These are phyloP conservation scores for Galleria mellonella DNA, from an alignment of 1,140 invertebrate species.

Conservation along the genomic window DNA sequence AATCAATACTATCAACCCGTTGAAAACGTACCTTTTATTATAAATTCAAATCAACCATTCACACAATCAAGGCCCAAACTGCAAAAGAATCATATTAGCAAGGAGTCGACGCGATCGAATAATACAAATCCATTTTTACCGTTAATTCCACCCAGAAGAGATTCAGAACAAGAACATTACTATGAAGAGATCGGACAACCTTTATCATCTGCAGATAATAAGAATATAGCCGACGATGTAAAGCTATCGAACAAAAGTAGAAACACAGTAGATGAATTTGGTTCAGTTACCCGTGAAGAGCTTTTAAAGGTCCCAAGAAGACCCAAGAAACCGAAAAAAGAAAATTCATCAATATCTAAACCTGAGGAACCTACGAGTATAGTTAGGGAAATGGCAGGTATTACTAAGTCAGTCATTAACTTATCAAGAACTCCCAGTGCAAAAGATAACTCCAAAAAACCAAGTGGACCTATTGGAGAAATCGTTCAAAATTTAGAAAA, in stretches of 20 bases:
- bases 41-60: slow-evolving; percentile 29
- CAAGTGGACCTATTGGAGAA: slow-evolving; percentile 23
- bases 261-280: slow-evolving; percentile 29
- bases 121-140: slow-evolving; percentile 24
- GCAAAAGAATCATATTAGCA: slow-evolving; percentile 8
- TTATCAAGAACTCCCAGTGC: slow-evolving; percentile 51
- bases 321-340: slow-evolving; percentile 44
- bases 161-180: slow-evolving; percentile 49
- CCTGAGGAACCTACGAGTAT: slow-evolving; percentile 8
- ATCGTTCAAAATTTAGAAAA: slow-evolving; percentile 40
- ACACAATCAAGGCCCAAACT: slow-evolving; percentile 17
- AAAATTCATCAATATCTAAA: slow-evolving; percentile 9
- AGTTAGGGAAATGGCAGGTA: slow-evolving; percentile 32
- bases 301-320: slow-evolving; percentile 53
- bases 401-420: slow-evolving; percentile 54
- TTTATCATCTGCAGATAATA: slow-evolving; percentile 16
- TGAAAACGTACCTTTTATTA: slow-evolving; percentile 47
- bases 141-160: slow-evolving; percentile 15
- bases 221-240: slow-evolving; percentile 55
- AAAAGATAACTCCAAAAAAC: slow-evolving; percentile 31
- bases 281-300: slow-evolving; percentile 37
- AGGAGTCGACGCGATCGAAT: slow-evolving; percentile 4
- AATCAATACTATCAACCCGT: slow-evolving; percentile 63
- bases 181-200: slow-evolving; percentile 66
- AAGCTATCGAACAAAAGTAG: slow-evolving; percentile 42